phyloP scores from a whole-genome alignment of 1,140 invertebrate genomes.

The Yoshiicerus persimilis region DNA sequence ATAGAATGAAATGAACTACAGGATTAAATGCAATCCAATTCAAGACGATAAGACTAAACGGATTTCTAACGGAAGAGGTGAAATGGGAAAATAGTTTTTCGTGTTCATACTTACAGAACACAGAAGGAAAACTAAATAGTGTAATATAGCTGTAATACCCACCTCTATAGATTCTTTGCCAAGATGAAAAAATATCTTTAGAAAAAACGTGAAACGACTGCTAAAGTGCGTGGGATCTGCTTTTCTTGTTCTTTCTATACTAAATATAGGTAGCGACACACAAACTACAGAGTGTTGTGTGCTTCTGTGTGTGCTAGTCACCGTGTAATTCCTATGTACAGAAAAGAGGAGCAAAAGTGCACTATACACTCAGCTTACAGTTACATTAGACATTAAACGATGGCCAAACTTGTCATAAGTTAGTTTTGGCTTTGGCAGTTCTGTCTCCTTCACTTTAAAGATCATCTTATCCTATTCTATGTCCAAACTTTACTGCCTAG shows the following conservation, averaged over 20 bases:
- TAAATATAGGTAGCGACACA: not conserved
- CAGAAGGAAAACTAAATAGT: too few relatives aligned
- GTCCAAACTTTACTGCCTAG: not conserved
- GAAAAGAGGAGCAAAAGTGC: not conserved
- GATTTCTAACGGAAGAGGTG: not conserved
- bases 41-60: not conserved
- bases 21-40: not conserved
- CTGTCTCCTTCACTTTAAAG: not conserved
- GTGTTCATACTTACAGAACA: not conserved
- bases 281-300: too few relatives aligned
- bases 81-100: not conserved
- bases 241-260: not conserved
- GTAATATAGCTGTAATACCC: too few relatives aligned
- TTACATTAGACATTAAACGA: not conserved
- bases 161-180: slow-evolving; percentile 3
- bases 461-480: not conserved
- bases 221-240: not conserved
- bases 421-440: not conserved
- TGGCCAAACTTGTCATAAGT: not conserved
- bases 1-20: not conserved
- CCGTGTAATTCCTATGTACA: too few relatives aligned
- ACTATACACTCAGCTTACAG: not conserved
- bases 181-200: not conserved
- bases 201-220: not conserved
- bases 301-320: too few relatives aligned